Base-by-base conservation (phyloP, 2,888 invertebrate species). In the Piscicola geometra region DNA sequence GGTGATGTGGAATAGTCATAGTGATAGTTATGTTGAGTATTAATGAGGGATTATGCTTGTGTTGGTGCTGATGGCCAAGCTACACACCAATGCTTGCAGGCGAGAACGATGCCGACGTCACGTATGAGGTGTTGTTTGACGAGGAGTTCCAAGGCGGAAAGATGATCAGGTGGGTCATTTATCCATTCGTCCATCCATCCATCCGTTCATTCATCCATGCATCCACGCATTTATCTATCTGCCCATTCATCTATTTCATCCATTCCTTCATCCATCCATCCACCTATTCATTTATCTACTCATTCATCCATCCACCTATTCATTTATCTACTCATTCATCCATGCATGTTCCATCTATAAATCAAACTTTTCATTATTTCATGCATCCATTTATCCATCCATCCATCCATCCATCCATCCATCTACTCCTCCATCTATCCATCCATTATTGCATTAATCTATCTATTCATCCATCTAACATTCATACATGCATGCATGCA, bases 121-220 rank as follows among this genome's bases (percentile, higher is more conserved):
- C 90, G 75, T 92, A 91, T 82, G 93, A 93, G 80, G 88, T 95
- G 32, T 85, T 94, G 76, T 94, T 94, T 83, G 94, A 95, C 82
- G 87, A 89, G 78, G 85, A 89, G 33, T 92, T 94, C 84, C 85
- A 89, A 47, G 91, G 91, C 28, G 93, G 90, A 3, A 82, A 89
- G 72, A 67, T 30, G 35, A 67, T 67, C 32, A 28, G 67, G 67
- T 67, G 9, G 30, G 32, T 67, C 32, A 21, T 64, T 21, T 67
- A 67, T 64, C 21, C 64, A 64, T 64, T n/a, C 30, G 5, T 30
- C n/a, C 64, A 5, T 28, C 30, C 64, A 28, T 64, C 64, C n/a
- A 28, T 30, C n/a, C 21, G 3, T 64, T 64, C 64, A 64, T 64
- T 30, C 9, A 3, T 64, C 9, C 64, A 64, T 12, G 5, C 21